Evolutionary conservation across 2,113 vertebrate genomes (phyloP).

Genomic region (Kryptolebias marmoratus): DNA sequence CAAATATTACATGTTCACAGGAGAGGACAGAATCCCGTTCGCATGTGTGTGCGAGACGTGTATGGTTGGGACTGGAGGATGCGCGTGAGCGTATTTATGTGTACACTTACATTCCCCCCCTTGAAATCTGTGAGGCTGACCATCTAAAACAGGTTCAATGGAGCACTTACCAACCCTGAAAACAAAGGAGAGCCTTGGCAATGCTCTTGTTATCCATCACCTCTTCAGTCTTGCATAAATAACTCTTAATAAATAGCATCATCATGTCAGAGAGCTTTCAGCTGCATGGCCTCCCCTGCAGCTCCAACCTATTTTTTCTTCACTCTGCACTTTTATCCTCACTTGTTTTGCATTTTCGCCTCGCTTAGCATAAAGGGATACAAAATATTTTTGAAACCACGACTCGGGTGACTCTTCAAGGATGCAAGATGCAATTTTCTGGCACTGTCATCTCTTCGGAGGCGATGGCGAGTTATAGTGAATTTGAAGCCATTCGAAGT

Average conservation of each 20-base stretch:
- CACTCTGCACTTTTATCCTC: conserved; percentile 60
- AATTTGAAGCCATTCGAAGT: conserved; percentile 43
- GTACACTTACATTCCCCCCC: conserved; percentile 2
- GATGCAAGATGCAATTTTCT: conserved; percentile 44
- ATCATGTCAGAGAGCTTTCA: conserved; percentile 72
- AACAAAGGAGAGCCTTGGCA: conserved; percentile 69
- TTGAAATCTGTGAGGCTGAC: conserved; percentile 32
- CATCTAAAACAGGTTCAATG: conserved; percentile 37
- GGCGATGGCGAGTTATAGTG: conserved; percentile 11
- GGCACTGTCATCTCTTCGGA: conserved; percentile 28
- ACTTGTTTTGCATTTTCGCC: conserved; percentile 66
- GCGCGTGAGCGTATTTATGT: conserved; percentile 1
- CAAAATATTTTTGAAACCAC: conserved; percentile 43
- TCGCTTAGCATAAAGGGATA: conserved; percentile 60
- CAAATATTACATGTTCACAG: conserved; percentile 35
- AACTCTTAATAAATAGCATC: conserved; percentile 75
- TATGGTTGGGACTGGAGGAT: neutral
- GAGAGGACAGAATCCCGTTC: conserved; percentile 6
- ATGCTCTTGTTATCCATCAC: conserved; percentile 73
- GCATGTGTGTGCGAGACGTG: conserved; percentile 13
- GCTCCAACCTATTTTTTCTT: conserved; percentile 60
- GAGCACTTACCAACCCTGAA: conserved; percentile 59
- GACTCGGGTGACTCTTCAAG: conserved; percentile 46
- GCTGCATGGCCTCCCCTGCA: conserved; percentile 59
- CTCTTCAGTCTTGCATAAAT: conserved; percentile 76